Evolutionary conservation across 2,888 invertebrate species (phyloP), one percentile per base, ranked within the genome.

Genomic region (Hoplodrina blanda): DNA sequence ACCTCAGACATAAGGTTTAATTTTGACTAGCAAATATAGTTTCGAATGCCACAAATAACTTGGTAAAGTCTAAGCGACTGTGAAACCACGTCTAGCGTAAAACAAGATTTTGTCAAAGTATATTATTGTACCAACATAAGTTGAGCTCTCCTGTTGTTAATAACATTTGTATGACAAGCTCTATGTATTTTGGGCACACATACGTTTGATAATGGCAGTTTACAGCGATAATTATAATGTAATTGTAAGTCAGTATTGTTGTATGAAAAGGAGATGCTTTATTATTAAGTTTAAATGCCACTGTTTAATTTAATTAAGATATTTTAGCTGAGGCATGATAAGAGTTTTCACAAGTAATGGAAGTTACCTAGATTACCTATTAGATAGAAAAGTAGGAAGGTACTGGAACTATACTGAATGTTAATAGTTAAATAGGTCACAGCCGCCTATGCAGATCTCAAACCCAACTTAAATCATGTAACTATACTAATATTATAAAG

Each of bases 41-140:
- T 37, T 2, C 0, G 0, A 65, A 57, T 0, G 49, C 79, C 30
- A 73, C 54, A 54, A 2, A 1, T 82, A 87, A 80, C 11, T 74
- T 91, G 78, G 94, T 86, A 75, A 87, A 76, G 71, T 86, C 87
- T 89, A 89, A 91, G 93, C 90, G 94, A 94, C 94, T 93, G 93
- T 92, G 93, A 94, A 91, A 91, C 91, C 85, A 93, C 87, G 88
- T 93, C 92, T 91, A 89, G 92, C 95, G 94, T 94, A 88, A 95
- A 95, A 95, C 94, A 93, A 94, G 95, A 90, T 94, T 91, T 94
- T 91, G 92, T 92, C 93, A 93, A 94, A 94, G 94, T 94, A 91
- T 94, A 89, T 92, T 90, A 91, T 89, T 83, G 68, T 72, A 68
- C 94, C 93, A 91, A 77, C 74, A 60, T 82, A 83, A 62, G 19